These are phyloP conservation scores for Tipula lateralis DNA, from an alignment of 2,888 invertebrate genomes.

Conservation along the genomic window DNA sequence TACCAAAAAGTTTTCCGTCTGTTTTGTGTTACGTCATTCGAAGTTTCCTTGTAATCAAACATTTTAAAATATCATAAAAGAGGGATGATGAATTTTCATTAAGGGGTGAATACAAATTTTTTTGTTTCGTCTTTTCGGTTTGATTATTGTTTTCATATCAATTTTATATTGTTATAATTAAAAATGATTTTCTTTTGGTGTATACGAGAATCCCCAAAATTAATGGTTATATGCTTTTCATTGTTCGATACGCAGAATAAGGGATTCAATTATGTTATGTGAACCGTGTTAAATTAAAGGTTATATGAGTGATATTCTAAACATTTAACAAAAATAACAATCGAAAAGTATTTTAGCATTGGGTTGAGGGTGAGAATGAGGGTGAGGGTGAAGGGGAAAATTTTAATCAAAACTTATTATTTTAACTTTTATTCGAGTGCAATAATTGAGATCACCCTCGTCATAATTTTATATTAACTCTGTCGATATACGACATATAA, in stretches of 20 bases:
- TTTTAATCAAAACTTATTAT: not conserved
- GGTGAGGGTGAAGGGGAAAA: not conserved
- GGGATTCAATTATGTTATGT: not conserved
- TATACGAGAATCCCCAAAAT: not conserved
- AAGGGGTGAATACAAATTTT: not conserved
- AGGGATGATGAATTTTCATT: not conserved
- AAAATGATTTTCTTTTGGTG: not conserved
- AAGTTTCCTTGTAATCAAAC: not conserved
- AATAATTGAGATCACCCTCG: not conserved
- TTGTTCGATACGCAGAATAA: not conserved
- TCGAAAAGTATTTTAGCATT: not conserved
- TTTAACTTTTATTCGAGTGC: not conserved
- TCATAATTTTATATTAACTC: not conserved
- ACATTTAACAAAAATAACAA: not conserved
- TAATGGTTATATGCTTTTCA: not conserved
- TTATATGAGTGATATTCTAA: not conserved
- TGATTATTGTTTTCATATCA: not conserved
- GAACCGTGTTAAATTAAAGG: conserved; percentile 19
- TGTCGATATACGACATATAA: not conserved
- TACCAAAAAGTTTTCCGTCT: no score
- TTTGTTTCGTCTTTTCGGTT: not conserved
- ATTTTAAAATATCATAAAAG: not conserved
- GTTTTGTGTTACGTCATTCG: not conserved
- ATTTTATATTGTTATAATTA: conserved; percentile 11
- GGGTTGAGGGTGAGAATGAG: not conserved